Base-by-base conservation (phyloP, 2,113 vertebrate genomes). In the Oophaga pumilio region DNA sequence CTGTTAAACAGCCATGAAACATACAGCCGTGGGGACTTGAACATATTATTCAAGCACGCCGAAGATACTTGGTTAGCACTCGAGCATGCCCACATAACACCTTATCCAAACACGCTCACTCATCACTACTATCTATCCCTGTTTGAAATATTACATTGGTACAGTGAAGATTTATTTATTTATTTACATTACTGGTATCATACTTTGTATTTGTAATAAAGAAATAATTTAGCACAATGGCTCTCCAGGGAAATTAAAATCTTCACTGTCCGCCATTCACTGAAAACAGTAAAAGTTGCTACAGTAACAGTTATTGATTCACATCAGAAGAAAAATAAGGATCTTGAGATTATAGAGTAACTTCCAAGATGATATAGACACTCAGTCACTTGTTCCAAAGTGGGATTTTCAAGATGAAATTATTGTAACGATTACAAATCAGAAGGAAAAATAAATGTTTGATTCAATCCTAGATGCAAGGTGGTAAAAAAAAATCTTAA, bases 241-340 rank as follows among this genome's bases (percentile, higher is more conserved):
- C 14, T 1, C 81, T 15, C 49, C 28, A 26, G 81, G 81, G 81
- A 69, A 83, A 69, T 83, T 68, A 69, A 69, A 69, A 26, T 26
- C 62, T 83, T 64, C 62, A 26, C 62, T 83, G 81, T 83, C 81
- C 26, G 53, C 49, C 64, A 83, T 52, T 52, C 81, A 56, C 49
- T 80, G 26, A 69, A 82, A 83, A 69, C 14, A 83, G 22, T 0
- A 24, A 22, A n/a, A 66, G 81, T 69, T 83, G 22, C 81, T 83
- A 53, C 6, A 22, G 62, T n/a, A 69, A 68, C 81, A 53, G 22
- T 15, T 83, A 83, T 83, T 69, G 81, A 83, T 68, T 49, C 53
- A 52, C 24, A n/a, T 4, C 11, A n/a, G 33, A 68, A 83, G 64
- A 26, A 50, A 83, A 69, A 83, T 64, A 68, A 69, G 69, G 24